Evolutionary conservation across 2,888 invertebrate species (phyloP).

Genomic region (Megastigmus dorsalis): DNA sequence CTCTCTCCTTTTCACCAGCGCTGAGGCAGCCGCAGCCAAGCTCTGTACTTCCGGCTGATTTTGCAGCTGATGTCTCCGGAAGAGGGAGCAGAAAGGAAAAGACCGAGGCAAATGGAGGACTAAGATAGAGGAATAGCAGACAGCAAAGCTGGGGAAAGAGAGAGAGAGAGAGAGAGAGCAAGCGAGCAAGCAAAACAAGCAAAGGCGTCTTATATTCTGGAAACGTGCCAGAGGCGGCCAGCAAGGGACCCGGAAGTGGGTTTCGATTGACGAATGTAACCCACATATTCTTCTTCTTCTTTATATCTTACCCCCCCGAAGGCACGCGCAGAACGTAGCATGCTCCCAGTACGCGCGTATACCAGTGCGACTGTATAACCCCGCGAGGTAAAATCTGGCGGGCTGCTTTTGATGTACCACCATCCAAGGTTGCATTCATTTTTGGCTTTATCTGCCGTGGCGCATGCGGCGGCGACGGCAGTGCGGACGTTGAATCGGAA

Average conservation of each 20-base stretch:
- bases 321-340: not conserved
- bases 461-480: too few relatives aligned
- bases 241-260: slow-evolving; percentile 39
- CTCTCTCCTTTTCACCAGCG: too few relatives aligned
- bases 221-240: slow-evolving; percentile 54
- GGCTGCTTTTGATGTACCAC: slow-evolving; percentile 29
- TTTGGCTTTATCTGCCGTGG: not conserved
- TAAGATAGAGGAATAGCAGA: too few relatives aligned
- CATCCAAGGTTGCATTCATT: slow-evolving; percentile 46
- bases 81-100: not conserved
- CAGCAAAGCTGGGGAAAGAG: not conserved
- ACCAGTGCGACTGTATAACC: not conserved
- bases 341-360: too few relatives aligned
- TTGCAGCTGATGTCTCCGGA: slow-evolving; percentile 13
- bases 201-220: slow-evolving; percentile 54
- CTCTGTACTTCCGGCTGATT: slow-evolving; percentile 11
- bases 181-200: slow-evolving; percentile 3
- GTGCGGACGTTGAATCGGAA: slow-evolving; percentile 29
- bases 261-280: slow-evolving; percentile 55
- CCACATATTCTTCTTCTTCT: slow-evolving; percentile 49
- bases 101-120: not conserved
- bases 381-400: too few relatives aligned
- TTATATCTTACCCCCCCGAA: not conserved
- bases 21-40: not conserved
- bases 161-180: not conserved